These are phyloP conservation scores for Anser cygnoides DNA, from an alignment of 2,113 vertebrate species.

Conservation along the genomic window DNA sequence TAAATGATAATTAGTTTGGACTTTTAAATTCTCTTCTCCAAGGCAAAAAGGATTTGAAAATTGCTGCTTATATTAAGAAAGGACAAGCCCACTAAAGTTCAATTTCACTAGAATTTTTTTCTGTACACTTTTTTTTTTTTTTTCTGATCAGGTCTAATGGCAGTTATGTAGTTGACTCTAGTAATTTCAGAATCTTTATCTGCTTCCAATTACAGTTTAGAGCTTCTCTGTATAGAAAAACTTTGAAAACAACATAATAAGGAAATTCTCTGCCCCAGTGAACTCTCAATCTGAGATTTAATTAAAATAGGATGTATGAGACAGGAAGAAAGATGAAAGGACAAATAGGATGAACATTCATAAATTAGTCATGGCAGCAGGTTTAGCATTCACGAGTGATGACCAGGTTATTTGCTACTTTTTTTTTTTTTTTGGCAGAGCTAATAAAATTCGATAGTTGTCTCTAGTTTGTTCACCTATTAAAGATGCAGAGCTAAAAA, in stretches of 20 bases:
- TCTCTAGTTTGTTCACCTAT: background rate
- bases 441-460: background rate
- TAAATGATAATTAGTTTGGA: background rate
- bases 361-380: conserved; percentile 55
- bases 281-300: conserved; percentile 25
- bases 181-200: conserved; percentile 21
- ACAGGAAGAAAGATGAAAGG: conserved; percentile 22
- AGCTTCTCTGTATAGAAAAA: background rate
- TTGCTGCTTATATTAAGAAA: background rate
- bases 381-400: background rate
- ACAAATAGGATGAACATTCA: conserved; percentile 36
- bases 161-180: background rate
- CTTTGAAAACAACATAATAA: conserved; percentile 10
- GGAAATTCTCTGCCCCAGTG: background rate
- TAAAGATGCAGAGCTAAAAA: conserved; percentile 7
- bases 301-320: conserved; percentile 36
- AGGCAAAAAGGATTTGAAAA: background rate
- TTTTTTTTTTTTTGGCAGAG: background rate
- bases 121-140: background rate
- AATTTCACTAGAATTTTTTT: background rate
- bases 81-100: background rate
- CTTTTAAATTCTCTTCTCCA: background rate
- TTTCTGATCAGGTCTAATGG: background rate
- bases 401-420: background rate
- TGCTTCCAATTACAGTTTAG: background rate